Percentiles rank a stretch among this genome's conserved stretches.
Evolutionary conservation across 2,113 vertebrate genomes (phyloP).

Genomic region (Hemiscyllium ocellatum): DNA sequence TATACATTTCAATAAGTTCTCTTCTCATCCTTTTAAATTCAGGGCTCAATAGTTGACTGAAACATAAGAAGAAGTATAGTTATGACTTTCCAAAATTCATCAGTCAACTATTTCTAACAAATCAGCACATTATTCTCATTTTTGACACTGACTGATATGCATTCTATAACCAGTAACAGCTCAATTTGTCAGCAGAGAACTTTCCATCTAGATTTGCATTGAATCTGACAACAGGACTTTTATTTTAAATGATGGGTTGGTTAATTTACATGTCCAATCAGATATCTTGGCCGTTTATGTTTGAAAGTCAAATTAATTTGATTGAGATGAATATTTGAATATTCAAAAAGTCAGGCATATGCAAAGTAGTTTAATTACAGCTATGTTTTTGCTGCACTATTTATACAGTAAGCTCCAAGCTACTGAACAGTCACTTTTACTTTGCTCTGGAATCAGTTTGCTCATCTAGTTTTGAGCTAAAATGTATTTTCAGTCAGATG

Average conservation of each 20-base stretch:
- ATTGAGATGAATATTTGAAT: neutral
- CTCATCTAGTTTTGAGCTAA: neutral
- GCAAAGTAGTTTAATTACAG: neutral
- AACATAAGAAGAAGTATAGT: neutral
- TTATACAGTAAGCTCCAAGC: neutral
- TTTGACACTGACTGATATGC: neutral
- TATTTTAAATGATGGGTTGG: neutral
- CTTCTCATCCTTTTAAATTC: neutral
- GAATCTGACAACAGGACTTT: neutral
- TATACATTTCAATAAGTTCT: too few species aligned
- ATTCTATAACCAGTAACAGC: neutral
- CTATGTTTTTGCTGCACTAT: neutral
- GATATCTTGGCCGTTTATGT: neutral
- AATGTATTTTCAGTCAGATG: neutral
- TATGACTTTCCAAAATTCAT: neutral
- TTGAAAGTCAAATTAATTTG: conserved; percentile 9
- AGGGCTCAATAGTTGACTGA: neutral
- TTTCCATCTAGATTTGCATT: neutral
- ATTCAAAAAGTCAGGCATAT: neutral
- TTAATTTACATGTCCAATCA: neutral
- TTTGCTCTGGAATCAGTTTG: neutral
- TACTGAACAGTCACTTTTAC: neutral
- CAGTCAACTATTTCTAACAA: neutral
- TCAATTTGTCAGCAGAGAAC: neutral
- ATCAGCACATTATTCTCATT: neutral